Percentiles rank a stretch among this genome's conserved stretches.
Evolutionary conservation across 1,140 invertebrate genomes (phyloP).

Genomic region (Wasmannia auropunctata): DNA sequence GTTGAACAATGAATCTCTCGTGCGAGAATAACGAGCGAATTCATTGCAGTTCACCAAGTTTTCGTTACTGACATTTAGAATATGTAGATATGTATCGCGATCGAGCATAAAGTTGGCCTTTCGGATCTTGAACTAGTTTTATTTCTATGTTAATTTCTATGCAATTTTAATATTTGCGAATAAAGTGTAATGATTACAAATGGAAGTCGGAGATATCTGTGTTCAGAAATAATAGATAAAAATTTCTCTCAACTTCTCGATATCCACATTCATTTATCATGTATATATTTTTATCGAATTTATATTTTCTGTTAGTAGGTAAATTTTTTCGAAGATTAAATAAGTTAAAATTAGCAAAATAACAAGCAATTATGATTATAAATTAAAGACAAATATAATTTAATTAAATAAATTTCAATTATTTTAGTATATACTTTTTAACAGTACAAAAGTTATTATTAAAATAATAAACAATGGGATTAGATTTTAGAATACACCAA

Average conservation of each 20-base stretch:
- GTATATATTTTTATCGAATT: background rate
- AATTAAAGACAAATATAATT: too few relatives aligned
- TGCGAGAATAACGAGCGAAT: constrained; percentile 3
- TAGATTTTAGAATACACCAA: background rate
- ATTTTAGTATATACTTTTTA: background rate
- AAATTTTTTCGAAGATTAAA: background rate
- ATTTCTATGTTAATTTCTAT: constrained; percentile 16
- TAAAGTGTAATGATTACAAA: constrained; percentile 23
- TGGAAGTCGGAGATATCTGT: background rate
- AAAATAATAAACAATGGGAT: background rate
- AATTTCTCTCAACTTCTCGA: background rate
- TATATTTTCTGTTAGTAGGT: background rate
- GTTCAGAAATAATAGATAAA: background rate
- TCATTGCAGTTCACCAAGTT: constrained; percentile 24
- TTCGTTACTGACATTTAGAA: constrained; percentile 4
- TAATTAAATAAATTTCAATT: too few relatives aligned
- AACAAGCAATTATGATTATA: background rate
- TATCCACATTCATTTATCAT: background rate
- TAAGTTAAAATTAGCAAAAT: background rate
- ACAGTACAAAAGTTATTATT: background rate
- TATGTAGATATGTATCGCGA: background rate
- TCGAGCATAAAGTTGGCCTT: constrained; percentile 1
- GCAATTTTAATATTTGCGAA: constrained; percentile 14
- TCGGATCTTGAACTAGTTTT: background rate
- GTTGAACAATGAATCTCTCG: background rate